Evolutionary conservation across 2,888 invertebrate species (phyloP), one percentile per base, ranked within the genome.

Genomic region (Agrochola circellaris): DNA sequence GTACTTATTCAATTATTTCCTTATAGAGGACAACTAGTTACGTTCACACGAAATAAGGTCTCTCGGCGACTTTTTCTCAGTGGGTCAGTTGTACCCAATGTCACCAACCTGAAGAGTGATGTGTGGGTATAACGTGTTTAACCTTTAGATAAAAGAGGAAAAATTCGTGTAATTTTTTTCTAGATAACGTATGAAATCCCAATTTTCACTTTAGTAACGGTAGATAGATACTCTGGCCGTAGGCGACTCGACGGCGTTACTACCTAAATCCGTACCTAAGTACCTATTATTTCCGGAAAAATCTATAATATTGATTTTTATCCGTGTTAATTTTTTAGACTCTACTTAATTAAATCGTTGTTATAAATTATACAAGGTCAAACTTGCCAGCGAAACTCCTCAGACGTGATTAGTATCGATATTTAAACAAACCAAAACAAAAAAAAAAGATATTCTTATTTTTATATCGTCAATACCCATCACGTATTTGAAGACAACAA

Each of bases 41-140:
- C 58, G n/a, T 38, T 15, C 66, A 34, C 15, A 58, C 51, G 45
- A 69, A 51, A 60, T 61, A 62, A 45, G 20, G 34, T 61, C 69
- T 60, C 30, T 48, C 8, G 23, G n/a, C 15, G 13, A 48, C 60
- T 68, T 68, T 56, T 34, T 60, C 7, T 30, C 13, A 68, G 45
- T 66, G 15, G n/a, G 62, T 75, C 68, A 56, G 23, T 61, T 6
- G 23, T 67, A n/a, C 30, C 45, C 73, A 81, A 75, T 72, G 83
- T 60, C 69, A 76, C 51, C 68, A 68, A 56, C 61, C 42, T 38
- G 54, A 78, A n/a, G 0, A n/a, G 48, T 64, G 48, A 56, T 78
- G 23, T 65, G n/a, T 42, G 17, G 26, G 5, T 15, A 23, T 51
- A 42, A 70, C 56, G 23, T 65, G 34, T 34, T 72, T 62, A 64